phyloP scores from a whole-genome alignment of 2,888 invertebrate genomes.

The Smittia sp. region DNA sequence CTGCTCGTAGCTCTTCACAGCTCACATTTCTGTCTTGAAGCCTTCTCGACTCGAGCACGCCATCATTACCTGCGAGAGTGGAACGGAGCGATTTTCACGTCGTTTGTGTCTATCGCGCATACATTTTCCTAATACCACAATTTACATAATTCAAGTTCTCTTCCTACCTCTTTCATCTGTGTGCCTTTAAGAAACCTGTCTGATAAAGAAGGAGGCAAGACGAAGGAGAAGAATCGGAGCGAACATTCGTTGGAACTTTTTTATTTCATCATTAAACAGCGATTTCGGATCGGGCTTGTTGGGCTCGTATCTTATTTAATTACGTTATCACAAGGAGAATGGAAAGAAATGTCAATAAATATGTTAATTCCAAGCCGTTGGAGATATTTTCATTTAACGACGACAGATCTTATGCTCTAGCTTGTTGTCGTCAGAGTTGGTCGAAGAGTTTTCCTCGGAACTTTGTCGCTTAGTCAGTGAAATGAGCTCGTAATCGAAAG shows the following conservation, averaged over 20 bases:
- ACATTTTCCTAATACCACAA: conserved; percentile 36
- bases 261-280: conserved; percentile 25
- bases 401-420: not conserved
- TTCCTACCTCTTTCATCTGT: not conserved
- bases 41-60: not conserved
- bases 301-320: conserved; percentile 30
- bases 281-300: not conserved
- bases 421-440: not conserved
- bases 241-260: not conserved
- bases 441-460: not conserved
- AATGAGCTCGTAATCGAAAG: no score
- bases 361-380: conserved; percentile 11
- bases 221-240: not conserved
- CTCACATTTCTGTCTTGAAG: not conserved
- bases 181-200: conserved; percentile 22
- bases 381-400: not conserved
- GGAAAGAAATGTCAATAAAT: conserved; percentile 29
- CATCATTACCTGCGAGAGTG: not conserved
- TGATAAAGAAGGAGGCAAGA: conserved; percentile 11
- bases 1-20: not conserved
- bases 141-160: conserved; percentile 39
- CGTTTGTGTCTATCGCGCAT: conserved; percentile 17
- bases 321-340: conserved; percentile 32
- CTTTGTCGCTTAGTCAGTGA: no score
- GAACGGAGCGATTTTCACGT: not conserved